phyloP scores from a whole-genome alignment of 2,888 invertebrate species.

The Hydrotaea diabolus region DNA sequence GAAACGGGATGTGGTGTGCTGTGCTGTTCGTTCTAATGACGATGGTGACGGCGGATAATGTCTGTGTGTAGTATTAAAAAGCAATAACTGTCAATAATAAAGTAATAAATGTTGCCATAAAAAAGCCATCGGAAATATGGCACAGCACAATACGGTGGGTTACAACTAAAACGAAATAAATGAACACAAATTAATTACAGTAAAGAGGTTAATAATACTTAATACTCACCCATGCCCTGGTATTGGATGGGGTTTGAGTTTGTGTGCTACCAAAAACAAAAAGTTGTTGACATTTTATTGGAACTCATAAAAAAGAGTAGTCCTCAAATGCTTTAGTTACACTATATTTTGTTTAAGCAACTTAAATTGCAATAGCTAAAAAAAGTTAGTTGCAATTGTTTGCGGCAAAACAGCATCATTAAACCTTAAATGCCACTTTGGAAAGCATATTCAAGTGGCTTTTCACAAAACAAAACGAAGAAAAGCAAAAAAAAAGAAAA shows the following conservation, averaged over 20 bases:
- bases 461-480: conserved; percentile 43
- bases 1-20: not conserved
- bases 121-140: not conserved
- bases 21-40: conserved; percentile 15
- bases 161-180: not conserved
- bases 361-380: conserved; percentile 32
- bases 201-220: conserved; percentile 30
- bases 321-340: no score
- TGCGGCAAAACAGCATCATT: conserved; percentile 62
- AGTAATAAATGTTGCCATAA: conserved; percentile 24
- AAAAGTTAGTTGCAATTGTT: conserved; percentile 40
- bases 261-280: not conserved
- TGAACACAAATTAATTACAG: conserved; percentile 23
- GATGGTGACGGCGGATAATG: conserved; percentile 33
- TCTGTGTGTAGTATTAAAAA: conserved; percentile 23
- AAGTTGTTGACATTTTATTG: not conserved
- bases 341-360: not conserved
- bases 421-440: conserved; percentile 65
- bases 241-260: not conserved
- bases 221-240: not conserved
- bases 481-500: conserved; percentile 10
- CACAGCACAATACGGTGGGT: not conserved
- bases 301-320: not conserved
- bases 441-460: conserved; percentile 52
- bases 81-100: conserved; percentile 50